A percentile compares a stretch with the other conserved stretches of the same genome.
Evolutionary conservation across 2,113 vertebrate genomes (phyloP).

Genomic region (Albula glossodonta): DNA sequence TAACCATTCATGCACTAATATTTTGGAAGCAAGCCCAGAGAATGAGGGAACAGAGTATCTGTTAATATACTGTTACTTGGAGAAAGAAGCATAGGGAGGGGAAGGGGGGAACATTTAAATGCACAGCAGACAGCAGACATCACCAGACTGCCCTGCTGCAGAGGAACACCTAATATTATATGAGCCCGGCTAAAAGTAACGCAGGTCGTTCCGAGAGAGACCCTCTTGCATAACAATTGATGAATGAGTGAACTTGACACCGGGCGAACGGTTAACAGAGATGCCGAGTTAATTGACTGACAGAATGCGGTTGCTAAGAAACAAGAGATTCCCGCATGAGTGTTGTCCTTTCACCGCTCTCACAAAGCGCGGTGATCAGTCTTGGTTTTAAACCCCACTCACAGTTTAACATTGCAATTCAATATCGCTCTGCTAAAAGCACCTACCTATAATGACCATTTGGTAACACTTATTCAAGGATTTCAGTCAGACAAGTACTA

Average conservation of each 20-base stretch:
- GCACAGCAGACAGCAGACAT: not conserved
- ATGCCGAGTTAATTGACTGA: not conserved
- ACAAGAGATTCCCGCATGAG: not conserved
- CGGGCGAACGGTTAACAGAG: not conserved
- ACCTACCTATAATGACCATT: too few species aligned
- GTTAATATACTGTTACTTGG: too few species aligned
- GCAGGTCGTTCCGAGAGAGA: not conserved
- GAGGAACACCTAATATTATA: not conserved
- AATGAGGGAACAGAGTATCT: too few species aligned
- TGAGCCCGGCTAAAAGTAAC: not conserved
- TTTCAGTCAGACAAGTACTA: too few species aligned
- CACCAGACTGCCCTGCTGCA: not conserved
- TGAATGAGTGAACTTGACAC: not conserved
- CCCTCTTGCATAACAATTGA: not conserved
- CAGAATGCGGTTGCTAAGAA: not conserved
- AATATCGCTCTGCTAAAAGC: too few species aligned
- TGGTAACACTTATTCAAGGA: too few species aligned
- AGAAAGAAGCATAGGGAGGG: not conserved
- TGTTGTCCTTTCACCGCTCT: not conserved
- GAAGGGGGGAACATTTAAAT: not conserved
- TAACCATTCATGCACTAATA: not conserved
- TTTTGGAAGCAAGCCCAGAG: not conserved
- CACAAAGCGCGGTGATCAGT: not conserved
- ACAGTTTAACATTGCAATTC: not conserved
- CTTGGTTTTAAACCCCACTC: not conserved